Base-by-base conservation (phyloP, 2,888 invertebrate species). In the Cremastobaeus sp. region DNA sequence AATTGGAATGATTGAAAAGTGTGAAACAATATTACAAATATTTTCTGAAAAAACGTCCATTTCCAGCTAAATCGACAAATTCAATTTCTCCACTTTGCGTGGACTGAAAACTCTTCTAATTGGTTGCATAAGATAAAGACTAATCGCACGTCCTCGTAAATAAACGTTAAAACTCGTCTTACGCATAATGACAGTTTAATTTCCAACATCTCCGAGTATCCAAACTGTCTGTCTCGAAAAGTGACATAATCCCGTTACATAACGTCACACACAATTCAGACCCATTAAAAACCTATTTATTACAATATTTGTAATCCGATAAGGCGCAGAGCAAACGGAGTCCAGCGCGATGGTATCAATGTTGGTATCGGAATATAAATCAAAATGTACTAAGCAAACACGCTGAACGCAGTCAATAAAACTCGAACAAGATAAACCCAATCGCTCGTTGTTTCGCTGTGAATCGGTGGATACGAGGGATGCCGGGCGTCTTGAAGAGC, bases 231-330 rank as follows among this genome's bases (percentile, higher is more conserved):
- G 54, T n/a, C 8, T 6, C n/a, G 12, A 35, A 50, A 52, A 37
- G 28, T 21, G 45, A 59, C 32, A 59, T 25, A 47, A 45, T 59
- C 32, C 17, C 11, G 9, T 59, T 59, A 47, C 37, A 37, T 59
- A 47, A 47, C 47, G 5, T n/a, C 12, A 25, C 28, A 17, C 37
- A 35, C 30, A 47, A 47, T 47, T 35, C 11, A 34, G 47, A 9
- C 30, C 52, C 41, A 34, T 41, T 50, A 20, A 41, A 50, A 50
- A 18, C 17, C 48, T 32, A 39, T 62, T 62, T 50, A 21, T 62
- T 45, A 34, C 25, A 41, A 32, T 39, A 21, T 50, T 50, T 62
- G 39, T 62, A 50, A 62, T 50, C 41, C 39, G 62, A 62, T 62
- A 62, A 62, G 30, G 14, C 9, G 50, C 48, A 20, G 28, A 48